Base-by-base conservation (phyloP, 2,888 invertebrate species). In the Seira sanloemensis region DNA sequence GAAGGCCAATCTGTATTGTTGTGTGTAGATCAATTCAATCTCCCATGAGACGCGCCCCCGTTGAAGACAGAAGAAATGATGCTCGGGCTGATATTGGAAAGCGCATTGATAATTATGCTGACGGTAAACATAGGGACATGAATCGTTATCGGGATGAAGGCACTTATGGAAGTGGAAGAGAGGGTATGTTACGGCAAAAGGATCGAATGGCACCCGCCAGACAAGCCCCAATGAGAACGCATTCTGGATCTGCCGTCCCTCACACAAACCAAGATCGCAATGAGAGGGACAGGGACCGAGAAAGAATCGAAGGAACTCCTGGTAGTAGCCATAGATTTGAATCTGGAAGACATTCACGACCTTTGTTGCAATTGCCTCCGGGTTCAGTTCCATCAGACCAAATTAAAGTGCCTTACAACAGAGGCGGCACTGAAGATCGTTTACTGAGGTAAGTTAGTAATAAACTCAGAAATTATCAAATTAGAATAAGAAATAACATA, bases 151-250 rank as follows among this genome's bases (percentile, higher is more conserved):
- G 86, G 0, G 86, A 86, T 54, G 78, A 85, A 19, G 75, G 50
- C 26, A n/a, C 78, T 7, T 82, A 16, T 66, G 37, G 67, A 58
- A 12, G n/a, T n/a, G n/a, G n/a, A n/a, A 69, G 79, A n/a, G 72
- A 81, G 9, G 65, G 54, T 16, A 21, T 74, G 16, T 78, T 79
- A 54, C 78, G 86, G 18, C 86, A 85, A 21, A 79, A 88, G 37
- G 89, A 89, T 7, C 86, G 88, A 19, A 74, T 87, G 65, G 89
- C 89, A 26, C 89, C 89, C 12, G 79, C 85, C 0, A 78, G 89
- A 69, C 78, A 77, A 65, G 54, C 27, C 9, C 72, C 69, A 12
- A 46, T 62, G 7, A 67, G 84, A 54, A 19, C 46, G 21, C 76
- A 73, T 23, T 46, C 74, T 72, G 68, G 21, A 69, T 50, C 58